Evolutionary conservation across 2,888 invertebrate species (phyloP).

Genomic region (Tromatobia lineatoria): DNA sequence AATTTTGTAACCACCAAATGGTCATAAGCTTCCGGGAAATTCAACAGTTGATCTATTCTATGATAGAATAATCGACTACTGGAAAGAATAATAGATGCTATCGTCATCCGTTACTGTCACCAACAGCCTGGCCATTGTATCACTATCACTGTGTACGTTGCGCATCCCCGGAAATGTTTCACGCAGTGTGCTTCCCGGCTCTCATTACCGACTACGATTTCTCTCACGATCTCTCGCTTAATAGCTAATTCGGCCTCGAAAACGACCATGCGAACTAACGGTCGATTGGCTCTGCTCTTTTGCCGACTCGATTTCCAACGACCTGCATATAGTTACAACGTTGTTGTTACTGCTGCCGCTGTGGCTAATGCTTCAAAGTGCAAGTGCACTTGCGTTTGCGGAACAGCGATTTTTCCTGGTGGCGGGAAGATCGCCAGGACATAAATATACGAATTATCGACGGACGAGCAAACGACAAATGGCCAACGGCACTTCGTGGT

Average conservation of each 20-base stretch:
- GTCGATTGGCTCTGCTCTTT: slow-evolving; percentile 37
- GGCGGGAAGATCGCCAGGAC: slow-evolving; percentile 65
- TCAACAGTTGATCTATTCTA: no score
- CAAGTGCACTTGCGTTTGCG: slow-evolving; percentile 5
- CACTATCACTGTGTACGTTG: neutral
- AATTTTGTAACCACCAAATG: no score
- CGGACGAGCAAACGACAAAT: slow-evolving; percentile 77
- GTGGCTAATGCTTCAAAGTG: neutral
- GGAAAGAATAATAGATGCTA: slow-evolving; percentile 49
- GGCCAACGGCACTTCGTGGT: slow-evolving; percentile 64
- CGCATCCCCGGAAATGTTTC: slow-evolving; percentile 2
- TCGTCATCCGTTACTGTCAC: slow-evolving; percentile 62
- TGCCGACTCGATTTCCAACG: slow-evolving; percentile 8
- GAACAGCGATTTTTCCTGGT: slow-evolving; percentile 46
- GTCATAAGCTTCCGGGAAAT: no score
- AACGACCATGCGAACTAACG: slow-evolving; percentile 41
- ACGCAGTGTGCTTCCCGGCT: slow-evolving; percentile 39
- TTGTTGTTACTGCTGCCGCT: slow-evolving; percentile 3
- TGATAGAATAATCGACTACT: no score
- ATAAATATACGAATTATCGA: slow-evolving; percentile 80
- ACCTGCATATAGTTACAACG: slow-evolving; percentile 34
- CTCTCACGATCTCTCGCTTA: slow-evolving; percentile 44
- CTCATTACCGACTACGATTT: slow-evolving; percentile 53
- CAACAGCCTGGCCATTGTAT: slow-evolving; percentile 18
- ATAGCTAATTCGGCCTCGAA: slow-evolving; percentile 43